Percentiles rank a stretch among this genome's conserved stretches.
Conservation (phyloP, 2,888 invertebrate genomes). For the Charanyca ferruginea region DNA sequence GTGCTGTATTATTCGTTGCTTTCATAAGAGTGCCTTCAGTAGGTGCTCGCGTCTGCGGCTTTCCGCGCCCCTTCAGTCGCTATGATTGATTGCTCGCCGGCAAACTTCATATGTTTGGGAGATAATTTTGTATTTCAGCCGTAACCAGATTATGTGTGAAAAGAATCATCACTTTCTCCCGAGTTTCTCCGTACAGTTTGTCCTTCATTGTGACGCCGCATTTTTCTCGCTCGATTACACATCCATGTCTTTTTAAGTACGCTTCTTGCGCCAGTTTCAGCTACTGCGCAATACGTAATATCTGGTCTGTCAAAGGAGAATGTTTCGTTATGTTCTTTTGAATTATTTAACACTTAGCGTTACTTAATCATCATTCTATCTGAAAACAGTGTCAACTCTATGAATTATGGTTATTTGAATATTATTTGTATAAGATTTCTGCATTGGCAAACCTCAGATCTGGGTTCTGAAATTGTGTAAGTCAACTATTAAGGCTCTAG, state of each 20-base stretch:
- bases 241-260: constrained; percentile 53
- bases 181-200: constrained; percentile 74
- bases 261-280: constrained; percentile 30
- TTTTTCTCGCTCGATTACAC: constrained; percentile 77
- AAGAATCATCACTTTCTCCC: constrained; percentile 83
- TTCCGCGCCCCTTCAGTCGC: constrained; percentile 83
- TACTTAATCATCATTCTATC: constrained; percentile 54
- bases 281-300: constrained; percentile 10
- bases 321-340: constrained; percentile 34
- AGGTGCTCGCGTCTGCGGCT: constrained; percentile 85
- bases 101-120: constrained; percentile 90
- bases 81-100: constrained; percentile 87
- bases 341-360: constrained; percentile 49
- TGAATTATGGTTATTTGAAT: constrained; percentile 67
- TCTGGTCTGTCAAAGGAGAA: constrained; percentile 23
- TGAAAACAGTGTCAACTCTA: constrained; percentile 59
- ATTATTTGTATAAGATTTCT: constrained; percentile 60
- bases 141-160: constrained; percentile 89
- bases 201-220: constrained; percentile 81
- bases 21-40: constrained; percentile 86
- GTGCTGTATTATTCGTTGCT: constrained; percentile 89
- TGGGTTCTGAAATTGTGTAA: constrained; percentile 70
- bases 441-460: constrained; percentile 65
- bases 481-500: constrained; percentile 73
- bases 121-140: constrained; percentile 91